Base-by-base conservation (phyloP, 1,140 invertebrate species). In the Pseudomyrmex dendroicus region DNA sequence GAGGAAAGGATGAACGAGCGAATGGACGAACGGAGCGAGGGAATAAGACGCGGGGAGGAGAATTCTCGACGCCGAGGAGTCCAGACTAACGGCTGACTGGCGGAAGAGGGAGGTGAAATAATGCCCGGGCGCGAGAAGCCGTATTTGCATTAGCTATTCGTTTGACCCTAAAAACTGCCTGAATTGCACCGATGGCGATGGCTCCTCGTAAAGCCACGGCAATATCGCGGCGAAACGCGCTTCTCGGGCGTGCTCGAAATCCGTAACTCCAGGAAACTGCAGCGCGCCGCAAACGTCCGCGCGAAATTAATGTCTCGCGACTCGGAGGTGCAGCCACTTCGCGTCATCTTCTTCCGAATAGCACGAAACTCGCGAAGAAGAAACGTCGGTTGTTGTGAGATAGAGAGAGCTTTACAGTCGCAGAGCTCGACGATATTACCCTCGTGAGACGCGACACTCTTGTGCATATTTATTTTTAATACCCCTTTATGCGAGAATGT, bases 71-170 rank as follows among this genome's bases (percentile, higher is more conserved):
- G 83, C 76, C 86, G 84, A 73, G 17, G 17, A 72, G 54, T 61
- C 86, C 70, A 87, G 86, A 87, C 87, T 77, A 82, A 88, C 83
- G 64, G 85, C 70, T 68, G 54, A 20, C 25, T 56, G 35, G 25
- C 44, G 63, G 20, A 63, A 82, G 59, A 35, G 50, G 59, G 74
- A 76, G 76, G 76, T 82, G 86, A 87, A 87, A 87, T 88, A 88
- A 88, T 76, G 74, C 61, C 35, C 64, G 66, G 57, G 80, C 61
- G 48, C 85, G 64, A 84, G 66, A 59, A 74, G 73, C 57, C 52
- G 84, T 83, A 88, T 86, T 89, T 88, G 87, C 87, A 89, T 88
- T 87, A 89, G 86, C 84, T 86, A 88, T 88, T 89, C 86, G 84
- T 82, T 88, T 85, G 73, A 83, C 86, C 84, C 84, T 88, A 86